Base-by-base conservation (phyloP, 1,140 invertebrate genomes). In the Bombus picipes region DNA sequence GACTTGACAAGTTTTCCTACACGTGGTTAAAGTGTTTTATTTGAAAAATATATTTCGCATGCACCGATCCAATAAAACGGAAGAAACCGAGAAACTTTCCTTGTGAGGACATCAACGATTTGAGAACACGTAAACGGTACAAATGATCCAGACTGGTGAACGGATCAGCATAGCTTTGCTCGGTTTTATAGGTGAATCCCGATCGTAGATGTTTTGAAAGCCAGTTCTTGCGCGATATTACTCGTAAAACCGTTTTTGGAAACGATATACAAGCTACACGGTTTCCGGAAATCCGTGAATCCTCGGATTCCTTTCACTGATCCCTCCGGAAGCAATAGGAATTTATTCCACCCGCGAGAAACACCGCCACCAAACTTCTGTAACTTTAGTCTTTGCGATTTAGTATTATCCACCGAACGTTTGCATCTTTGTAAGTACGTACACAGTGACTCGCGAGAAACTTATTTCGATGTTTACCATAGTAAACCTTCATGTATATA, bases 131-230 rank as follows among this genome's bases (percentile, higher is more conserved):
- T 32, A 28, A 10, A 41, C n/a, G 41, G 39, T 78, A 47, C n/a
- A 47, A 68, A 79, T 65, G 62, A 79, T 43, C 22, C 12, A 34
- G 32, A 32, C 1, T 37, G 18, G n/a, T 1, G 18, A 66, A 41
- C 28, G 62, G 41, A 79, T 66, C 62, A 68, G 12, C n/a, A 32
- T 15, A 43, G 77, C 41, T 79, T 68, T 66, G 77, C 39, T 66
- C 59, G 77, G 59, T 68, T 79, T 79, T 47, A 68, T 18, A 2
- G n/a, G 12, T 1, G n/a, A 79, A 79, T 79, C 76, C 41, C n/a
- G 25, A 28, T 41, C 15, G 28, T 22, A 32, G 62, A 79, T 79
- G 77, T 66, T 66, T 68, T 18, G 37, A 62, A 66, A 68, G 62
- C 39, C 37, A 25, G 37, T 79, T 79, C 62, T 68, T 68, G 25